phyloP scores from a whole-genome alignment of 2,797 vertebrate species.

The Eospalax fontanierii region DNA sequence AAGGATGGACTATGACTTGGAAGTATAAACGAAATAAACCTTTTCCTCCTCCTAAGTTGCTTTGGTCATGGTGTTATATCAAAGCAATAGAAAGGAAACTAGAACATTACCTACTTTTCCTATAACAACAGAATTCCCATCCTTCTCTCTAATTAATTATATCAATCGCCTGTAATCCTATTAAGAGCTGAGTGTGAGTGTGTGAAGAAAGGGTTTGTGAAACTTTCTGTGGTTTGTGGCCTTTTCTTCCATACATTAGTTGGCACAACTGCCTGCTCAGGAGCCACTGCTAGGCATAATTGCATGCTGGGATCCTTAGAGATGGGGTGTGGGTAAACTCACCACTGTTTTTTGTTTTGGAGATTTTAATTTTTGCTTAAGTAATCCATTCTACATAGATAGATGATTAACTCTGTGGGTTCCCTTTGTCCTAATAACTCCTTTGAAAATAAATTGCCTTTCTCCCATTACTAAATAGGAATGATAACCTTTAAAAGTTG shows the following conservation, averaged over 20 bases:
- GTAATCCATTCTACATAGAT: conserved; percentile 85
- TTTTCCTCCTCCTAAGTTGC: neutral
- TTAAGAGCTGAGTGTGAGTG: conserved; percentile 69
- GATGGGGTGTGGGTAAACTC: conserved; percentile 66
- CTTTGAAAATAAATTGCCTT: conserved; percentile 93
- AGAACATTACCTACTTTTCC: conserved; percentile 3
- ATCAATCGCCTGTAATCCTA: conserved; percentile 80
- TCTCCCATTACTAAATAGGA: conserved; percentile 76
- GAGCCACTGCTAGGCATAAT: conserved; percentile 68
- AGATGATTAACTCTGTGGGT: conserved; percentile 85
- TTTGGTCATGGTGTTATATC: neutral
- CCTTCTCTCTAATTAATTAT: conserved; percentile 72
- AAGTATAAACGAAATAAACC: neutral
- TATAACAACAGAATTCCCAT: conserved; percentile 68
- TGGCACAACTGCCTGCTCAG: conserved; percentile 69
- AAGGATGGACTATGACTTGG: too few species aligned
- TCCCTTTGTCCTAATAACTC: conserved; percentile 87
- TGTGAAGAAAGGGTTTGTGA: conserved; percentile 31
- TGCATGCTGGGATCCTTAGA: conserved; percentile 79
- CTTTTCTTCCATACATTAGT: conserved; percentile 74
- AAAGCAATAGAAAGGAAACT: neutral
- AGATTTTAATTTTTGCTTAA: conserved; percentile 86
- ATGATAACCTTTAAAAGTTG: conserved; percentile 68
- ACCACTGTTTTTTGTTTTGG: conserved; percentile 80
- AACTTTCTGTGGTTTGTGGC: conserved; percentile 77